Conservation (phyloP, 2,797 vertebrate genomes). For the Taeniopygia guttata region DNA sequence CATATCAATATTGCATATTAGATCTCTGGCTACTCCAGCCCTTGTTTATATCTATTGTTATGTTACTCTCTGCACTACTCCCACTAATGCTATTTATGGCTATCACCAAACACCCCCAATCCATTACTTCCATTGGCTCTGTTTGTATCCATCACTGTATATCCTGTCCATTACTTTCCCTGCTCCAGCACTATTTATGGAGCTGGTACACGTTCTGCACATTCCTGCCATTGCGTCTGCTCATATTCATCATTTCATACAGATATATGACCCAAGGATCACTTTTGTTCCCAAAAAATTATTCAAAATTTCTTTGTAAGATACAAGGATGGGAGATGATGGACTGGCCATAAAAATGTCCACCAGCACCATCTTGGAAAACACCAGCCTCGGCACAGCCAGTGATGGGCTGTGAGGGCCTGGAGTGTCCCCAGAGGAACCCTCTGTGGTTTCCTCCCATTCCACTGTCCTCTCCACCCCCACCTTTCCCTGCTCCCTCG, state of each 20-base stretch:
- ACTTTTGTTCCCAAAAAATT: not conserved
- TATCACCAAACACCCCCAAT: not conserved
- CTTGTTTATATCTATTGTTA: not conserved
- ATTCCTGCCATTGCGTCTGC: not conserved
- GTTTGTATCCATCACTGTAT: slow-evolving; percentile 8
- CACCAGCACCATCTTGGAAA: not conserved
- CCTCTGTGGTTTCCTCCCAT: not conserved
- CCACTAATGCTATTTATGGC: slow-evolving; percentile 50
- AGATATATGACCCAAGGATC: not conserved
- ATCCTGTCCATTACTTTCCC: not conserved
- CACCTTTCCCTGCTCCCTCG: no score
- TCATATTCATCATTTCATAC: not conserved
- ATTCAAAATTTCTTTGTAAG: not conserved
- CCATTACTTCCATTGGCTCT: not conserved
- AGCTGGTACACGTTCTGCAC: not conserved
- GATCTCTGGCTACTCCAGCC: not conserved
- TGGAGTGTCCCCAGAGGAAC: not conserved
- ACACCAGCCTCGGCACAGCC: not conserved
- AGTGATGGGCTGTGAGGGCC: rapidly evolving
- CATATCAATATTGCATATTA: not conserved
- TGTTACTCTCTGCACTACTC: not conserved
- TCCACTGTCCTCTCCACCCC: rapidly evolving
- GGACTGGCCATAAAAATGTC: not conserved
- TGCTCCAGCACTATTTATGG: not conserved
- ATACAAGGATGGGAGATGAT: not conserved